phyloP scores from a whole-genome alignment of 2,113 vertebrate species.

The Chitala chitala region DNA sequence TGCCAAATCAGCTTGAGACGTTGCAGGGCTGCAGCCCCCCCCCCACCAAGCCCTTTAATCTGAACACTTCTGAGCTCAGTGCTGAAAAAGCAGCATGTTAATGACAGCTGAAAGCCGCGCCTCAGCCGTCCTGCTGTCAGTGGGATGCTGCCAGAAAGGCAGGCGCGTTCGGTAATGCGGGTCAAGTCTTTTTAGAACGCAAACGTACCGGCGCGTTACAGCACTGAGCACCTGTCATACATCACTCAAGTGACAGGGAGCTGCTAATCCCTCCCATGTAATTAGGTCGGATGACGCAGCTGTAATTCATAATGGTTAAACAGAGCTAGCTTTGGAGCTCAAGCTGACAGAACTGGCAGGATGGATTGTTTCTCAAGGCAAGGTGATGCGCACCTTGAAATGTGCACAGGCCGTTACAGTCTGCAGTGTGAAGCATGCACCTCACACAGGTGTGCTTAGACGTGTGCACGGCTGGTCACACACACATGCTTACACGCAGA shows the following conservation, averaged over 20 bases:
- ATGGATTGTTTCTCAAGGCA: no score
- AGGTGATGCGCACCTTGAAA: no score
- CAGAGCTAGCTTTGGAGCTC: background rate
- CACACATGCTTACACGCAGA: no score
- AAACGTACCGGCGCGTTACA: background rate
- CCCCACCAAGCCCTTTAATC: no score
- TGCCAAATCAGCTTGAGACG: no score
- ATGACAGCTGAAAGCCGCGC: slow-evolving; percentile 6
- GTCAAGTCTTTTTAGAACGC: background rate
- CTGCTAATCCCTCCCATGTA: background rate
- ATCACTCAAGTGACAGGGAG: background rate
- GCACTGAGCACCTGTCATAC: background rate
- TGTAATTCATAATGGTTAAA: background rate
- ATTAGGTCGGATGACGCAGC: background rate
- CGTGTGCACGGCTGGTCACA: no score
- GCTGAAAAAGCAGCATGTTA: slow-evolving; percentile 9
- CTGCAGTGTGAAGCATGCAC: no score
- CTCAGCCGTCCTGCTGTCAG: background rate
- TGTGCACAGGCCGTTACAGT: no score
- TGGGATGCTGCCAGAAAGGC: background rate
- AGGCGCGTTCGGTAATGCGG: background rate
- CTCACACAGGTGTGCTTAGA: no score
- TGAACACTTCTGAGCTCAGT: background rate
- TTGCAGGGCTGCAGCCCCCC: no score
- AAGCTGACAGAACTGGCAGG: no score